Evolutionary conservation across 1,140 invertebrate genomes (phyloP).

Genomic region (Colletes gigas): DNA sequence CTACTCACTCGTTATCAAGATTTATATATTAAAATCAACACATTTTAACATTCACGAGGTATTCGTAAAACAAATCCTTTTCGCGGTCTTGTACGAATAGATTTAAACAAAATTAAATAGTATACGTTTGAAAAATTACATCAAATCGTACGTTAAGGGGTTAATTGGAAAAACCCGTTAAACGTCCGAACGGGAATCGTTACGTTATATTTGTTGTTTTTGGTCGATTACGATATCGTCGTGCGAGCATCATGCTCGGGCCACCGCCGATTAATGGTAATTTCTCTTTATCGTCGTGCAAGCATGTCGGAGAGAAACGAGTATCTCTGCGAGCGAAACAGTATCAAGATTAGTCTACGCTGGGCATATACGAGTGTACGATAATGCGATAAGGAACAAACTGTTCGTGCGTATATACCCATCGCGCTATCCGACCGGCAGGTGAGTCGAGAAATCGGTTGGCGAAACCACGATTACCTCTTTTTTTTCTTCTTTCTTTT

Average conservation of each 20-base stretch:
- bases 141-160: no score
- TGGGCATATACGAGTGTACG: conserved; percentile 22
- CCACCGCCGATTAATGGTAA: conserved; percentile 1
- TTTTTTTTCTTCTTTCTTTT: conserved; percentile 24
- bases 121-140: no score
- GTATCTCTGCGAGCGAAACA: conserved; percentile 13
- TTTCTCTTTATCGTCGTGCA: neutral
- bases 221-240: no score
- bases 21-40: no score
- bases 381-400: conserved; percentile 50
- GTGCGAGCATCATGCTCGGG: neutral
- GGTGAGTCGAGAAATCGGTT: conserved; percentile 56
- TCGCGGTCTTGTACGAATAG: no score
- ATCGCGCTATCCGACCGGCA: conserved; percentile 50
- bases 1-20: no score
- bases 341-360: conserved; percentile 47
- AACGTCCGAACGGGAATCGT: neutral
- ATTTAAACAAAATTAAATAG: no score
- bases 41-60: no score
- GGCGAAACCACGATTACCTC: conserved; percentile 53
- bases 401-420: conserved; percentile 24
- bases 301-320: neutral
- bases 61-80: no score
- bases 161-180: no score
- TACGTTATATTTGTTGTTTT: neutral